Evolutionary conservation across 1,140 invertebrate genomes (phyloP), one percentile per base, ranked within the genome.

Genomic region (Drosophila kurseongensis): DNA sequence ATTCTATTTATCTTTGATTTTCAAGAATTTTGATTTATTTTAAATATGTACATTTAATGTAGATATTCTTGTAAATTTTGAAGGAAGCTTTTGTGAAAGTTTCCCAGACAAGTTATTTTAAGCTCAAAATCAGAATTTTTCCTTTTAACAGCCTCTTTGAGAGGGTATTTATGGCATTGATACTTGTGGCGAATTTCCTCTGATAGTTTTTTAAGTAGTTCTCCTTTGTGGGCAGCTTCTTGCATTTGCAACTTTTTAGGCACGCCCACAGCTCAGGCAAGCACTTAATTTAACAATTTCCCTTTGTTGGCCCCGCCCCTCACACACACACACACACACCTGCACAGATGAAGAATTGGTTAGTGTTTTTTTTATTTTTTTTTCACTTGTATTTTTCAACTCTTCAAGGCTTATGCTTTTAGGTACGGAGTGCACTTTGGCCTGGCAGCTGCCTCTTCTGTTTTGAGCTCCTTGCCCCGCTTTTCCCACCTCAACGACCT

Each of bases 271-370:
- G 51, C 67, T 54, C 47, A 23, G 71, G 45, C 75, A 79, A 75
- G 80, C 80, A 82, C 80, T 82, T 82, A 79, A 82, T 82, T 82
- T 82, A 82, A 82, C 80, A 82, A 82, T 82, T 82, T 82, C 80
- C 80, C 59, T 79, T 82, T 82, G 80, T 82, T 82, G 42, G n/a
- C 55, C 54, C 29, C 36, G 10, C 38, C 54, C 52, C 54, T n/a
- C n/a, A n/a, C n/a, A n/a, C n/a, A 51, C 29, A 36, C 41, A 56
- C 47, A 23, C 36, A 18, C 40, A 14, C 38, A 63, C 60, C 60
- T 63, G 60, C 55, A 60, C 42, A 63, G 38, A 32, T 60, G 38
- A 16, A 42, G 60, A 63, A 63, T 63, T 63, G 60, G 60, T 63
- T 40, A 14, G 5, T 47, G 4, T 42, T 56, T 48, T 40, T 42